phyloP scores from a whole-genome alignment of 2,113 vertebrate genomes.

The Hypanus sabinus region DNA sequence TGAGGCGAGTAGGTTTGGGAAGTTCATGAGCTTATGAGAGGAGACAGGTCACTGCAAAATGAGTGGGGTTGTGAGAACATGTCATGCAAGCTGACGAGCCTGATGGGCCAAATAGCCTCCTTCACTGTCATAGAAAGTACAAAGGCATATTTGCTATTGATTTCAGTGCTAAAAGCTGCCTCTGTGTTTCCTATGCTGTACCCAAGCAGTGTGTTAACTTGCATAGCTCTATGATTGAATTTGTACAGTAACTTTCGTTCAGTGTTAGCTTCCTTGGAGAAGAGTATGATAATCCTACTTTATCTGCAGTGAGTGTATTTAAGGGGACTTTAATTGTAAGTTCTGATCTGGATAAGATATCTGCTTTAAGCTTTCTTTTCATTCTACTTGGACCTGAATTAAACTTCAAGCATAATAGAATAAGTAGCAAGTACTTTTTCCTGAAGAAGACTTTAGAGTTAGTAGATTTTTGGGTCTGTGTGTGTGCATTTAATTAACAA shows the following conservation, averaged over 20 bases:
- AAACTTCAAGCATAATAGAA: neutral
- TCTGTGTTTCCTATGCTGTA: too few species aligned
- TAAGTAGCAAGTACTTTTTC: neutral
- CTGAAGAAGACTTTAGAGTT: neutral
- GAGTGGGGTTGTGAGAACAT: too few species aligned
- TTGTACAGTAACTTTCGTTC: neutral
- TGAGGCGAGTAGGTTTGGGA: too few species aligned
- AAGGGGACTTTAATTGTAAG: neutral
- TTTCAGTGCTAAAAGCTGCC: too few species aligned
- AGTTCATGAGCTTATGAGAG: too few species aligned
- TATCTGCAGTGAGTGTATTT: neutral
- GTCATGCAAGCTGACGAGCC: too few species aligned
- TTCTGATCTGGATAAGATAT: neutral
- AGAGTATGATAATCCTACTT: neutral
- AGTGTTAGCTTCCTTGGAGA: neutral
- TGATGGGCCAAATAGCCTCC: too few species aligned
- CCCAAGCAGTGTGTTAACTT: too few species aligned
- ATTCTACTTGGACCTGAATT: neutral
- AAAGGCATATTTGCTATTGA: too few species aligned
- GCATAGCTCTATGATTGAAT: neutral
- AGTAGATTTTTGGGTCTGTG: neutral
- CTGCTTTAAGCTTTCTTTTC: neutral
- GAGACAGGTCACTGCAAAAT: too few species aligned
- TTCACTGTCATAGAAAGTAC: too few species aligned
- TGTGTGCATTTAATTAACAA: neutral